Evolutionary conservation across 2,888 invertebrate genomes (phyloP), one percentile per base, ranked within the genome.

Genomic region (Microdon myrmicae): DNA sequence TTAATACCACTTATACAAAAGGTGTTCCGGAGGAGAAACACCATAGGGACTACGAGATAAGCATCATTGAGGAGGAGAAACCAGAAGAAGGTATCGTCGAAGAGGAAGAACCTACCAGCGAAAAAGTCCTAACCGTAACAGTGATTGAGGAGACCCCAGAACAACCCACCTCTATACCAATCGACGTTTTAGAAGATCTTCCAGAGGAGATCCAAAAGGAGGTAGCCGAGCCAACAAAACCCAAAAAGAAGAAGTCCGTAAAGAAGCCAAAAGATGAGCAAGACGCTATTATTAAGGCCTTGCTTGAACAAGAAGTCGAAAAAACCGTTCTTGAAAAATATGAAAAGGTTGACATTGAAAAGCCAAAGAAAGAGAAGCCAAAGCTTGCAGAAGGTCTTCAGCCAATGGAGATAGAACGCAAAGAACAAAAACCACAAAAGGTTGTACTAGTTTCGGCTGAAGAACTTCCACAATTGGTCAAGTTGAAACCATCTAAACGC

Each of bases 391-490:
- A 68, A 3, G 68, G 71, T 29, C 67, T 83, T 2, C 80, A 79
- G 29, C 83, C 85, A 28, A 82, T 84, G 45, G 85, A 84, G 73
- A 86, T 88, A 45, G 85, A 86, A 74, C 81, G 84, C 47, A 82
- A 83, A 54, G 84, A 86, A 71, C 78, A 87, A 7, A 84, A 86
- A 72, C 81, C 87, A 3, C 85, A 83, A n/a, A 85, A 87, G 74
- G 72, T 87, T 2, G 84, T 86, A 73, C 83, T 87, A 58, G 81
- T 82, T 8, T 84, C 87, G 71, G 83, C 84, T 39, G 69, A 81
- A 32, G 81, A 84, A 55, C 77, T 83, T 2, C 85, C 88, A 1
- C 84, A 86, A 39, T 83, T 85, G 71, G 80, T 90, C 1, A 90
- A 90, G 79, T 76, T 90, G 7, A 89, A 84, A 71, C 72, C 75